These are phyloP conservation scores for Osmerus mordax DNA, from an alignment of 2,113 vertebrate genomes.

Conservation along the genomic window DNA sequence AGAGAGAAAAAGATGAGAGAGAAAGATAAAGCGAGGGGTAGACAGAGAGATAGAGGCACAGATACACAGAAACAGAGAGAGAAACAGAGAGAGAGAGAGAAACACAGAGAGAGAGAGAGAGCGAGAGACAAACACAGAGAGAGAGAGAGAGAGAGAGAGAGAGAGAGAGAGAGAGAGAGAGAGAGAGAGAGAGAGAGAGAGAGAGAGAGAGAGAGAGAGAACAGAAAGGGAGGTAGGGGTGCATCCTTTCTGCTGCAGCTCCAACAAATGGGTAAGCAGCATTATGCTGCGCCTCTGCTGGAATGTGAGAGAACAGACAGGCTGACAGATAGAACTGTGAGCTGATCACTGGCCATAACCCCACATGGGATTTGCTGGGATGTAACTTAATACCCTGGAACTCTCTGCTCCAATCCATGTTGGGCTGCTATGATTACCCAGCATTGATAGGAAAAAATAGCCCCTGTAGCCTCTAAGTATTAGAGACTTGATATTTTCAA, in stretches of 20 bases:
- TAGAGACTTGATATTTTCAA: neutral
- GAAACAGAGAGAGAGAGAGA: neutral
- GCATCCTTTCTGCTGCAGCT: neutral
- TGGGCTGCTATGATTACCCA: neutral
- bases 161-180: too few relatives aligned
- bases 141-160: neutral
- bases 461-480: neutral
- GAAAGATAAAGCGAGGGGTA: neutral
- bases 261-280: neutral
- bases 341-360: conserved; percentile 4
- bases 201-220: neutral
- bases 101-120: neutral
- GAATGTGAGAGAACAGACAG: conserved; percentile 4
- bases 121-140: neutral
- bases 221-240: neutral
- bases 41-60: neutral
- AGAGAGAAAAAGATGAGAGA: neutral
- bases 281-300: neutral
- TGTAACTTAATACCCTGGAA: conserved; percentile 5
- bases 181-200: too few relatives aligned
- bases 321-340: neutral
- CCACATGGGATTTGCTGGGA: conserved; percentile 6
- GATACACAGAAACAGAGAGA: neutral
- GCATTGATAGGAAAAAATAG: neutral
- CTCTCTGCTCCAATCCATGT: neutral